Percentiles rank a stretch among this genome's conserved stretches.
phyloP scores from a whole-genome alignment of 2,888 invertebrate species.

The Cacoxenus indagator region DNA sequence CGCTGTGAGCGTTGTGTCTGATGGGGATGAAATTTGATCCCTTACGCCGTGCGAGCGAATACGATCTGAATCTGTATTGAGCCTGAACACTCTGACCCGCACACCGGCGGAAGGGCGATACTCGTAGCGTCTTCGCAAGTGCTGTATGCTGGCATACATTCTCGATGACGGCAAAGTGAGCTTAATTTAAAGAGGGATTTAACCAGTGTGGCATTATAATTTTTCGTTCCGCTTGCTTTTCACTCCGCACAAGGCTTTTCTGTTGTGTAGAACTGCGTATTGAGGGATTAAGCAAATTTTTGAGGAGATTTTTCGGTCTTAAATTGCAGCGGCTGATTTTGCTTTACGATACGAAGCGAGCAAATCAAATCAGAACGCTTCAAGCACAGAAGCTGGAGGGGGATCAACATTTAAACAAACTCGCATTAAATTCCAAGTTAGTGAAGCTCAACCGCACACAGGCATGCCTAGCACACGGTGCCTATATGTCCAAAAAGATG shows the following conservation, averaged over 20 bases:
- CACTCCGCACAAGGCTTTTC: not conserved
- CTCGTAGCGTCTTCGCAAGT: not conserved
- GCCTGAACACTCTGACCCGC: slow-evolving; percentile 38
- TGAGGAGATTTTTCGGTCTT: slow-evolving; percentile 48
- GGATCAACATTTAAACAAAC: no score
- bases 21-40: slow-evolving; percentile 69
- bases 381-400: not conserved
- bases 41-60: slow-evolving; percentile 37
- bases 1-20: slow-evolving; percentile 57
- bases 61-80: slow-evolving; percentile 55
- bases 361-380: not conserved
- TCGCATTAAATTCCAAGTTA: no score
- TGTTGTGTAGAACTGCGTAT: slow-evolving; percentile 31
- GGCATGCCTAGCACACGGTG: not conserved
- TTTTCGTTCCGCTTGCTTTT: slow-evolving; percentile 36
- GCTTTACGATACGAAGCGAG: not conserved
- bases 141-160: not conserved
- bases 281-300: slow-evolving; percentile 63
- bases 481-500: no score
- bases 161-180: slow-evolving; percentile 31
- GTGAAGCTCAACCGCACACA: slow-evolving; percentile 51
- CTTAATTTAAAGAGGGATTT: slow-evolving; percentile 67
- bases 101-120: slow-evolving; percentile 4
- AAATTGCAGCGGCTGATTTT: not conserved
- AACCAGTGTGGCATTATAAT: slow-evolving; percentile 57